Conservation (phyloP, 2,888 invertebrate species). For the Ochropacha duplaris region DNA sequence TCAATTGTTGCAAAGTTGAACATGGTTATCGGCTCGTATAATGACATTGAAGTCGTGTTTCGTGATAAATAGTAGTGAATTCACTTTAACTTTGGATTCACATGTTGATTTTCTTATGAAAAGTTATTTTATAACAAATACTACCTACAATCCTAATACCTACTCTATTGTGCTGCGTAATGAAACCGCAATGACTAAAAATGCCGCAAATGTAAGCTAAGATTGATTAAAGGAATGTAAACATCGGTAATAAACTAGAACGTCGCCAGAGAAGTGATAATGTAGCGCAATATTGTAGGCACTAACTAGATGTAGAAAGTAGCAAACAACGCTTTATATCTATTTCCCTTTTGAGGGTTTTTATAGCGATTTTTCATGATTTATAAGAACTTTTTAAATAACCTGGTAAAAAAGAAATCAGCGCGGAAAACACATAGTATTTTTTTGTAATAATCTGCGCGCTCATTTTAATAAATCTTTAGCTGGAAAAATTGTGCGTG, state of each 20-base stretch:
- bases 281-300: not conserved
- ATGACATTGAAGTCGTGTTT: constrained; percentile 37
- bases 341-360: not conserved
- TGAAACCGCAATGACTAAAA: constrained; percentile 37
- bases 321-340: not conserved
- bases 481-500: constrained; percentile 9
- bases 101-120: no score
- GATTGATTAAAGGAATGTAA: constrained; percentile 16
- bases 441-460: not conserved
- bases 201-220: constrained; percentile 22
- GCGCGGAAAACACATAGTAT: not conserved
- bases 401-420: not conserved
- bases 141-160: no score
- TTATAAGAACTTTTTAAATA: not conserved
- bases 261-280: constrained; percentile 8
- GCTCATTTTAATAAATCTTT: not conserved
- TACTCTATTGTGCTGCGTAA: constrained; percentile 23
- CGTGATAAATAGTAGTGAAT: constrained; percentile 54
- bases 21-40: constrained; percentile 16
- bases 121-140: no score
- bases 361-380: not conserved
- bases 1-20: constrained; percentile 29
- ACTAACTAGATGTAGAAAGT: not conserved
- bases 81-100: constrained; percentile 55
- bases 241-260: constrained; percentile 8